A percentile compares a stretch with the other conserved stretches of the same genome.
These are phyloP conservation scores for Hybos culiciformis DNA, from an alignment of 2,888 invertebrate genomes.

Conservation along the genomic window DNA sequence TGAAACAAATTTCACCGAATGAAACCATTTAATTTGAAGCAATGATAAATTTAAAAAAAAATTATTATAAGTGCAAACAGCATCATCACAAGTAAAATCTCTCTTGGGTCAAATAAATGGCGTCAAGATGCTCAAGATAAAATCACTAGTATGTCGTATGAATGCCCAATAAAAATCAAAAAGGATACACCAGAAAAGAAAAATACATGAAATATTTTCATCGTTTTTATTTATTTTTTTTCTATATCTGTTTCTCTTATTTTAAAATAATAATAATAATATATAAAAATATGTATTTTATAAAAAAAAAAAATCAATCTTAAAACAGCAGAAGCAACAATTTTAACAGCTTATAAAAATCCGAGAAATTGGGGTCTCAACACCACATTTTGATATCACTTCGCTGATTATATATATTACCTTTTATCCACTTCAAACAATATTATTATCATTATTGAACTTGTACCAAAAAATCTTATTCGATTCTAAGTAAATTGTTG, in stretches of 20 bases:
- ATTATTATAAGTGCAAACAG: not conserved
- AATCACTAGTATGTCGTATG: conserved; percentile 31
- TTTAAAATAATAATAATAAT: not conserved
- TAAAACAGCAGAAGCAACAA: no score
- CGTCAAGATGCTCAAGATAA: conserved; percentile 33
- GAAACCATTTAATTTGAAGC: no score
- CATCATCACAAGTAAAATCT: not conserved
- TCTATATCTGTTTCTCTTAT: not conserved
- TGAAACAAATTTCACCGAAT: no score
- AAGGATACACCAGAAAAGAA: conserved; percentile 2
- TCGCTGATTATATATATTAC: no score
- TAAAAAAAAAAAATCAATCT: not conserved
- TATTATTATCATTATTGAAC: no score
- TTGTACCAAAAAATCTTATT: no score
- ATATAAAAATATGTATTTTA: not conserved
- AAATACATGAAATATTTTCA: not conserved
- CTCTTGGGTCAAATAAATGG: conserved; percentile 23
- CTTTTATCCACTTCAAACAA: no score
- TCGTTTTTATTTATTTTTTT: not conserved
- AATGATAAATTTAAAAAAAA: not conserved
- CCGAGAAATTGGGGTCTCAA: no score
- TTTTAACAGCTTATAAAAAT: no score
- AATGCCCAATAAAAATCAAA: conserved; percentile 26
- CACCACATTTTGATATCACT: no score
- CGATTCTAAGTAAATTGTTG: no score